Evolutionary conservation across 2,888 invertebrate genomes (phyloP), one percentile per base, ranked within the genome.

Genomic region (Drosophila acutilabella): DNA sequence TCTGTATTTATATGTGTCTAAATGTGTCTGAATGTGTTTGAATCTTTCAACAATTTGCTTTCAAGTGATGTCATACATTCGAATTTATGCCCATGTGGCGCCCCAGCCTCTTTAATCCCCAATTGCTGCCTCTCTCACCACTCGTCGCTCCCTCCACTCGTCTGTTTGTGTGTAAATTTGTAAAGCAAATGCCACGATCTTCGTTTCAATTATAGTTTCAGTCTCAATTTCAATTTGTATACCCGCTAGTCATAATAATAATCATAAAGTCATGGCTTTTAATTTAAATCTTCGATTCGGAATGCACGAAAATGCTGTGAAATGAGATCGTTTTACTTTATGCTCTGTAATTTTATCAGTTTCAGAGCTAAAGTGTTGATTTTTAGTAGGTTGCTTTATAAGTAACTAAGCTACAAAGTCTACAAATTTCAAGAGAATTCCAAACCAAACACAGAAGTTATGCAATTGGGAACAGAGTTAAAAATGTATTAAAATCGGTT

Each of bases 1-100:
- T 30, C 30, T 8, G 30, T 23, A 23, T 23, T 23, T 23, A 23
- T 8, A 30, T 30, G 30, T 30, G 30, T 30, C 30, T 26, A 7
- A 26, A 26, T 26, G 18, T 18, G 18, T 18, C 18, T 20, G 20
- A 26, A 26, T 26, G 26, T 26, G 26, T 26, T 8, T 30, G 30
- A 30, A 30, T 30, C 30, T 30, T 30, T 30, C 74, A 65, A 50
- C 42, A 47, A 64, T 42, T 83, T 64, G 72, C 72, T 71, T 64
- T 71, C 64, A 74, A 83, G 83, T 83, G 83, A 83, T 83, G 83
- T 83, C 83, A 83, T 86, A 45, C 83, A 71, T 64, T 68, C 78
- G 68, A 70, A 83, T 85, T 78, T 70, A 80, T 84, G 80, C 64
- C 71, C 30, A 68, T 47, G 47, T 38, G 42, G 56, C 59, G 72